Base-by-base conservation (phyloP, 2,113 vertebrate genomes). In the Atherinomorus stipes region DNA sequence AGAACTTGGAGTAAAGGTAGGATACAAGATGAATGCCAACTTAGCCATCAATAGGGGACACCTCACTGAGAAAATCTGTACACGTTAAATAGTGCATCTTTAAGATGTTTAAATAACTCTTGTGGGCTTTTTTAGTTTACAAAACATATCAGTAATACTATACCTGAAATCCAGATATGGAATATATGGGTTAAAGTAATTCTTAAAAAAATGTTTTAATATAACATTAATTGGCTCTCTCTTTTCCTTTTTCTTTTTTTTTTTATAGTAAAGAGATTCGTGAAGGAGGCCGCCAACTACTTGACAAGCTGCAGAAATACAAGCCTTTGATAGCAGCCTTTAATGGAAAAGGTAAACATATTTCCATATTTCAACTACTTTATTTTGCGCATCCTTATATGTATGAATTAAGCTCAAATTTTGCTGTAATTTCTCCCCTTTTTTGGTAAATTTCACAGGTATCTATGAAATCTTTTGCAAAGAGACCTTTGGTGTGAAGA, bases 401-500 rank as follows among this genome's bases (percentile, higher is more conserved):
- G 9, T n/a, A 15, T 67, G 21, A 0, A 13, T 21, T 22, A n/a
- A 50, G 7, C 5, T 44, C 1, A n/a, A 2, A 26, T 61, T 4
- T 3, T 10, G 10, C 5, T 25, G 19, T 5, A 13, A 37, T n/a
- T 64, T 45, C 18, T 65, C 10, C 59, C 50, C 54, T 49, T 70
- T 6, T 68, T 51, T 71, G 82, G 31, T 34, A 34, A 34, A 34
- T 34, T 34, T 34, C 31, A 4, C 31, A 99, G 98, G 98, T 88
- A 99, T 99, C 93, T 99, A 99, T 91, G 98, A 99, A 94, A 99
- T 97, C 89, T 99, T 99, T 93, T 96, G 97, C 93, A 99, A 95
- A 92, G 98, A 99, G 91, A 96, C 96, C 60, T 99, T 99, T 90
- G 98, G 98, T 74, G 94, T 99, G 75, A 99, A 95, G 86, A 94